Evolutionary conservation across 2,888 invertebrate species (phyloP).

Genomic region (Microplitis manilae): DNA sequence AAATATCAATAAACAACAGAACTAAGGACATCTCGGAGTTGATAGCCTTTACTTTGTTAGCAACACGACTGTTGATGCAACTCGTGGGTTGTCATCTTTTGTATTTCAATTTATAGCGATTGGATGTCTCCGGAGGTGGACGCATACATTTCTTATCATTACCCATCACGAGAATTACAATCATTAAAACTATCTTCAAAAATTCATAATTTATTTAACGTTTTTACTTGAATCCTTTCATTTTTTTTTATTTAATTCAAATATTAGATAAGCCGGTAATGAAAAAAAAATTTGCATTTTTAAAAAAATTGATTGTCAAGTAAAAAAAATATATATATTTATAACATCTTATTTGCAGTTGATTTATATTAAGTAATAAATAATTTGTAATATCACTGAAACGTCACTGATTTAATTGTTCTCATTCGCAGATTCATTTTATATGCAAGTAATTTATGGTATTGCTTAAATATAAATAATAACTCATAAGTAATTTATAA

Average conservation of each 20-base stretch:
- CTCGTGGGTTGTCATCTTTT: conserved; percentile 36
- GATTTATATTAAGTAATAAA: background rate
- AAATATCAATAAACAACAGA: background rate
- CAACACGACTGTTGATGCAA: conserved; percentile 29
- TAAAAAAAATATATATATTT: background rate
- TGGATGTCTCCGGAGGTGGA: conserved; percentile 42
- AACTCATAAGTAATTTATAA: background rate
- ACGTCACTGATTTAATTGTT: background rate
- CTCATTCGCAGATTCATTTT: background rate
- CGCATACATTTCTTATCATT: conserved; percentile 33
- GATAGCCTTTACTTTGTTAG: conserved; percentile 37
- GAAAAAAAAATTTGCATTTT: background rate
- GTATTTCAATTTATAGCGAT: conserved; percentile 59
- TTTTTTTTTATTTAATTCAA: background rate
- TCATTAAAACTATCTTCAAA: background rate
- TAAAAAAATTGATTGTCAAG: background rate
- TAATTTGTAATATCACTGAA: background rate
- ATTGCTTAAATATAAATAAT: background rate
- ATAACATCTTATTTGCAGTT: background rate
- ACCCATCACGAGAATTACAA: conserved; percentile 3
- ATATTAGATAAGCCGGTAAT: background rate
- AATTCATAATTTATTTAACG: background rate
- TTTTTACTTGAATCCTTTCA: background rate
- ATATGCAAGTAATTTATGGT: background rate
- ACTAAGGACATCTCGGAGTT: conserved; percentile 13